These are phyloP conservation scores for Cotesia congregata DNA, from an alignment of 2,888 invertebrate genomes.

Conservation along the genomic window DNA sequence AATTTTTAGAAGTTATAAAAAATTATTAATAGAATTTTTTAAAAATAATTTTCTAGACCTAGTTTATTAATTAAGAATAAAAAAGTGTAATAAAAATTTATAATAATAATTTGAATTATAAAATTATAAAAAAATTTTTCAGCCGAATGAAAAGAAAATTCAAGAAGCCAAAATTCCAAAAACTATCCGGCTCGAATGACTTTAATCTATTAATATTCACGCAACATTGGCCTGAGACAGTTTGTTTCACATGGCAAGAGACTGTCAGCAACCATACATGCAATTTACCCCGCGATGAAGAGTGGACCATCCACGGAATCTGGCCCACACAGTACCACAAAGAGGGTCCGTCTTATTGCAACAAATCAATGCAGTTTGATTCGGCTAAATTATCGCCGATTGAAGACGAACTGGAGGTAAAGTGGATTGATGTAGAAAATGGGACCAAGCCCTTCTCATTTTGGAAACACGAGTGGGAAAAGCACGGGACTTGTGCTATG, in stretches of 20 bases:
- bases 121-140: not conserved
- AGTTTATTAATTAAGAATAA: no score
- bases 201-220: conserved; percentile 87
- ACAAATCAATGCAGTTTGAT: conserved; percentile 79
- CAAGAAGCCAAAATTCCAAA: not conserved
- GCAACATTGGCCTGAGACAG: conserved; percentile 84
- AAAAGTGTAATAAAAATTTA: no score
- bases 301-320: conserved; percentile 86
- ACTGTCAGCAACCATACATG: conserved; percentile 76
- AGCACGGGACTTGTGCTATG: conserved; percentile 86
- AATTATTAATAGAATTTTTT: no score
- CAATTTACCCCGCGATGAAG: conserved; percentile 74
- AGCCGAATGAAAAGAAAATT: conserved; percentile 26
- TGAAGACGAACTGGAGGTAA: conserved; percentile 72
- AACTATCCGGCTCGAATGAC: conserved; percentile 58
- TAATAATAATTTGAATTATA: not conserved
- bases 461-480: conserved; percentile 87
- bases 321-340: conserved; percentile 84
- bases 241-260: conserved; percentile 81
- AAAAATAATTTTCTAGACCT: no score
- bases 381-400: conserved; percentile 75
- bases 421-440: conserved; percentile 83
- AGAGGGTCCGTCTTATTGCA: conserved; percentile 81
- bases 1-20: no score
- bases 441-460: conserved; percentile 73